Base-by-base conservation (phyloP, 2,113 vertebrate genomes). In the Sinocyclocheilus maitianheensis region DNA sequence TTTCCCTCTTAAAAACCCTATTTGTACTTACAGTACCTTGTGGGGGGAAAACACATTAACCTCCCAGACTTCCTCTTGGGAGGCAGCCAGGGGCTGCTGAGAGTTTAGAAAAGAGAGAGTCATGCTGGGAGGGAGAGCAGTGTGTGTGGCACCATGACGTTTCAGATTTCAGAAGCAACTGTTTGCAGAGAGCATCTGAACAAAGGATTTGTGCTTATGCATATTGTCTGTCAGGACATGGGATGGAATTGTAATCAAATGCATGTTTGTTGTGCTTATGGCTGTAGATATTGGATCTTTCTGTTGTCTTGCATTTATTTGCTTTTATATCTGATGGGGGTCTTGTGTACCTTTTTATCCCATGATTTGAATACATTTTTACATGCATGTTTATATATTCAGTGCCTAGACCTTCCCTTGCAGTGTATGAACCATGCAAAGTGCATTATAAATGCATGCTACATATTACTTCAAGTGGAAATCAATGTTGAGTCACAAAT, bases 11-110 rank as follows among this genome's bases (percentile, higher is more conserved):
- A 79, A 86, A 88, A 88, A 77, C 77, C 81, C 83, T 55, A 51
- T 87, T 80, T 88, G 78, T 87, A 86, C 84, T 88, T 84, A 71
- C 78, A 85, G 62, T 80, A 77, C 69, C 77, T 87, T 85, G 75
- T 90, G 85, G 83, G 81, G 74, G 74, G 83, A 76, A 86, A 85
- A 84, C 84, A 86, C 82, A 86, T 87, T 89, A 87, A 86, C 88
- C 84, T 89, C 75, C 26, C 72, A 87, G 77, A 90, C 85, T 89
- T 91, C 84, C 88, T 89, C 79, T 85, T 87, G 87, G 87, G 76
- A 84, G 51, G 53, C 69, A 81, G 84, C 81, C 84, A 89, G 80
- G 5, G 79, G 81, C 51, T 86, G 69, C 83, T 40, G 60, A 84
- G 58, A 34, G 63, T 80, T 83, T 46, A 83, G 79, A 77, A 26